Percentiles rank a stretch among this genome's conserved stretches.
phyloP scores from a whole-genome alignment of 23 tunicate genomes.

The Pegea sp. region DNA sequence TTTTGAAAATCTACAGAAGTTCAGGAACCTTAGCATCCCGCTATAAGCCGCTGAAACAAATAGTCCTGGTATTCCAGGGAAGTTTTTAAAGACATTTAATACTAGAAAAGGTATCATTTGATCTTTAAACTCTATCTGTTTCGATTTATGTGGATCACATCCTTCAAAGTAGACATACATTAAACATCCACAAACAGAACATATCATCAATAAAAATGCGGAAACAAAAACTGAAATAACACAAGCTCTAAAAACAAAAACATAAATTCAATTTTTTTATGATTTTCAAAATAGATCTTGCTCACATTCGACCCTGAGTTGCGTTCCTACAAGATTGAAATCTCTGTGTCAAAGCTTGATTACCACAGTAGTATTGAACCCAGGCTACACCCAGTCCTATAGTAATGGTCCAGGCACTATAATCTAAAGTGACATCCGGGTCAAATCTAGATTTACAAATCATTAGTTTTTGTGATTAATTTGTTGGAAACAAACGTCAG shows the following conservation, averaged over 20 bases:
- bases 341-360: not conserved
- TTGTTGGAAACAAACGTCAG: not conserved
- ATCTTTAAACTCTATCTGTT: not conserved
- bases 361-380: not conserved
- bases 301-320: no score
- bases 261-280: no score
- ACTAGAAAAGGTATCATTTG: not conserved
- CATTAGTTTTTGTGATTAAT: no score
- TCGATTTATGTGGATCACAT: not conserved
- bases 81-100: not conserved
- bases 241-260: not conserved
- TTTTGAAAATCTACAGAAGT: no score
- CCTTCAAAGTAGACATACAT: not conserved
- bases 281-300: not conserved
- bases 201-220: not conserved
- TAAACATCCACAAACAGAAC: not conserved
- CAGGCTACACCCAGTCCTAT: not conserved
- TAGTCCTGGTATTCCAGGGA: conserved; percentile 1
- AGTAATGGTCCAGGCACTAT: not conserved
- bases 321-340: not conserved
- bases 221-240: not conserved
- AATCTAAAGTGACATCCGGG: not conserved
- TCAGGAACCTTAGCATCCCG: conserved; percentile 1
- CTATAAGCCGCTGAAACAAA: not conserved
- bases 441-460: not conserved